phyloP scores from a whole-genome alignment of 2,888 invertebrate genomes.

The Bibio marci region DNA sequence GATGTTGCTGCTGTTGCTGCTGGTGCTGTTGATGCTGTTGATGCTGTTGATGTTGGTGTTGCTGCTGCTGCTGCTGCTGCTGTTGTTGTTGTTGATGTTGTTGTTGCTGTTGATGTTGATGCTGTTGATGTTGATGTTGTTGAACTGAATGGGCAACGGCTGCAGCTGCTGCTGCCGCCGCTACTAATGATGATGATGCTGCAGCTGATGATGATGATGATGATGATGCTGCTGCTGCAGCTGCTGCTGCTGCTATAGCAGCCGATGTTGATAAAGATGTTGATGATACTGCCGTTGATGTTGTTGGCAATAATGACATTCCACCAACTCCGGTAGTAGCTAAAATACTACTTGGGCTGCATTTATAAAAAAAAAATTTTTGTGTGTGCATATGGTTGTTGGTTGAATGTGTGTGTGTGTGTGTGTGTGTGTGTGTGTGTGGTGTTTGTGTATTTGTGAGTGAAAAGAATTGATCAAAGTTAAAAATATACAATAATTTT shows the following conservation, averaged over 20 bases:
- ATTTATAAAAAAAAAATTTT: too few species aligned
- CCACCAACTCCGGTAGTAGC: too few species aligned
- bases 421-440: too few species aligned
- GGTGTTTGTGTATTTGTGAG: too few species aligned
- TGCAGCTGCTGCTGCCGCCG: constrained; percentile 17
- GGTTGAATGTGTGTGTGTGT: too few species aligned
- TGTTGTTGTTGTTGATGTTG: constrained; percentile 6
- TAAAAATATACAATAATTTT: too few species aligned
- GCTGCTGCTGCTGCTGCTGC: constrained; percentile 23
- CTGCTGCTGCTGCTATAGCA: background rate
- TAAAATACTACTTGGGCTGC: too few species aligned
- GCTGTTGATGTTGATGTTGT: constrained; percentile 16
- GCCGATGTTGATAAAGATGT: background rate
- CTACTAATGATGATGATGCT: constrained; percentile 17
- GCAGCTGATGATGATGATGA: too few species aligned
- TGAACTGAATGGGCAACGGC: constrained; percentile 17
- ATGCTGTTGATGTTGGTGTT: too few species aligned
- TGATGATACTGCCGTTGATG: background rate
- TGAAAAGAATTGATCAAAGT: too few species aligned
- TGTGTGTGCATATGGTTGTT: too few species aligned
- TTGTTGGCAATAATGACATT: background rate
- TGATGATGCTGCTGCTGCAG: background rate
- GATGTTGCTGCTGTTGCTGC: constrained; percentile 16
- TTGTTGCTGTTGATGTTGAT: constrained; percentile 4
- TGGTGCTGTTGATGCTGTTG: constrained; percentile 18